Evolutionary conservation across 2,888 invertebrate species (phyloP).

Genomic region (Acrobasis consociella): DNA sequence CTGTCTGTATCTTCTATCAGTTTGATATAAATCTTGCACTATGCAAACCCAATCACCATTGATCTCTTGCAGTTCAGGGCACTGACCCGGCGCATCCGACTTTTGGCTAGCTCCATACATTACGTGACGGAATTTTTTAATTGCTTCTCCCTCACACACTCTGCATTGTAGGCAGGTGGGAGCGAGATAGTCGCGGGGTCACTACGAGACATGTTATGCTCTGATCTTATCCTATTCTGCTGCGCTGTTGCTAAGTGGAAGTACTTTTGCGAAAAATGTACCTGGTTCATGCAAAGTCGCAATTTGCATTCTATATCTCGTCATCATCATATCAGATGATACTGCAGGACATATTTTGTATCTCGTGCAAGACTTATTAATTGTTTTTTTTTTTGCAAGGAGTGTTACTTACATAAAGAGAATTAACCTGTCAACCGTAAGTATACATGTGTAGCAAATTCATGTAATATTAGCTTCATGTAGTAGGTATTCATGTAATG

Average conservation of each 20-base stretch:
- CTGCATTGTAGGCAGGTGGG: conserved; percentile 36
- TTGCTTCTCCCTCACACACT: conserved; percentile 54
- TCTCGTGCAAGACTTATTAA: background rate
- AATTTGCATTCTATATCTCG: background rate
- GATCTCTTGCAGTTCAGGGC: conserved; percentile 55
- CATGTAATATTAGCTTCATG: too few relatives aligned
- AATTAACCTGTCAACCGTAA: background rate
- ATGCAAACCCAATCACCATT: conserved; percentile 4
- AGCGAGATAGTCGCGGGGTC: conserved; percentile 42
- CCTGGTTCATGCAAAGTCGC: background rate
- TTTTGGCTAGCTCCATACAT: conserved; percentile 69
- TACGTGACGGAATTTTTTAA: conserved; percentile 75
- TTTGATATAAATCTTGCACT: background rate
- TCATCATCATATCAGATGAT: too few relatives aligned
- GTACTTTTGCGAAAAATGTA: conserved; percentile 1
- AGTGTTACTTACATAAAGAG: too few relatives aligned
- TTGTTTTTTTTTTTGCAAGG: too few relatives aligned
- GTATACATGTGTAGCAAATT: too few relatives aligned
- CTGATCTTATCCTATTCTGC: conserved; percentile 21
- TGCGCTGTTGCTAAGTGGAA: conserved; percentile 10
- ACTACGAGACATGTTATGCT: conserved; percentile 36
- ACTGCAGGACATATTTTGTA: too few relatives aligned
- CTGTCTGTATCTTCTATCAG: too few relatives aligned
- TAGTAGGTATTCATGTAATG: too few relatives aligned
- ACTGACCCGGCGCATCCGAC: conserved; percentile 52